Evolutionary conservation across 2,113 vertebrate genomes (phyloP).

Genomic region (Brienomyrus longianalis): DNA sequence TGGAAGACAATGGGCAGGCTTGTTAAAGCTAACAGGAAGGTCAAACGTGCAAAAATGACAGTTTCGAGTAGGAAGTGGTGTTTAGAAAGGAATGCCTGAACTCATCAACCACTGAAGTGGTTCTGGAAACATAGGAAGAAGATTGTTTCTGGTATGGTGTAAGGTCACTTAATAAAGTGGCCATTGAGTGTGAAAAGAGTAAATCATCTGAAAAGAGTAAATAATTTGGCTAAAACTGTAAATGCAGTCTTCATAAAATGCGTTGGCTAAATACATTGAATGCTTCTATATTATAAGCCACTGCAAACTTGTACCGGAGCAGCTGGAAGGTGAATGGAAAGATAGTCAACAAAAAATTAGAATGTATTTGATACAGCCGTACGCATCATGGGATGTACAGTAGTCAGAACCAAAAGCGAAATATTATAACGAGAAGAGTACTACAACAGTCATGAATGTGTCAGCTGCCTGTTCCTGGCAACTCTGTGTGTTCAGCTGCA

Average conservation of each 20-base stretch:
- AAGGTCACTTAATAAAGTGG: not conserved
- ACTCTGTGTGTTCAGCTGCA: constrained; percentile 55
- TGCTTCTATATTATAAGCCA: not conserved
- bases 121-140: not conserved
- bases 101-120: not conserved
- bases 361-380: not conserved
- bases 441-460: not conserved
- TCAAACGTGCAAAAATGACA: not conserved
- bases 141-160: not conserved
- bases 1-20: not conserved
- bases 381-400: not conserved
- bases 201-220: not conserved
- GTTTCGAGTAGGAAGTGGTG: not conserved
- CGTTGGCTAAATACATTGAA: not conserved
- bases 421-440: not conserved
- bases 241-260: not conserved
- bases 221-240: not conserved
- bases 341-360: not conserved
- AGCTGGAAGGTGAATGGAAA: not conserved
- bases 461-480: constrained; percentile 56
- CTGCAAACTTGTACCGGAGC: not conserved
- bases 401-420: not conserved
- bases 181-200: not conserved
- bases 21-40: not conserved
- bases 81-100: not conserved